Evolutionary conservation across 2,113 vertebrate species (phyloP), one percentile per base, ranked within the genome.

Genomic region (Clupea harengus): DNA sequence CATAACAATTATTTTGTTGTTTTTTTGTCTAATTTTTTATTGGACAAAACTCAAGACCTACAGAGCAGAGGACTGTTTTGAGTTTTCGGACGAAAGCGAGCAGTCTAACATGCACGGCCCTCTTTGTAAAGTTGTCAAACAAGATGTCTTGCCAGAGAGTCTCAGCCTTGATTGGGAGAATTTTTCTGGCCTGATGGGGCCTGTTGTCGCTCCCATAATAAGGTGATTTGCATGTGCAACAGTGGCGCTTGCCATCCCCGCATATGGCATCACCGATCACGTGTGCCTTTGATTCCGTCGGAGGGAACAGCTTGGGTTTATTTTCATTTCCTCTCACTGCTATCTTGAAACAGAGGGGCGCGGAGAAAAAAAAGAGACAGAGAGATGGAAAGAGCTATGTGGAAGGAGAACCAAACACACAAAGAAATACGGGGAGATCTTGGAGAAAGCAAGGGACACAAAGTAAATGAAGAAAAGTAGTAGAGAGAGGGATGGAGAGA

Each of bases 261-360:
- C 86, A 87, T 86, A 88, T 89, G 88, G 86, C 87, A 81, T 67
- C 83, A 81, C 84, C 47, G 50, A 82, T 67, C 83, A 67, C 50
- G 49, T 64, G 60, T 32, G 25, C 45, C 78, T 82, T 60, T 88
- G 88, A 87, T 87, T 88, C 82, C 50, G 81, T 87, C 86, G 80
- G 47, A 39, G 67, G 67, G 86, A 90, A 88, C 89, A 88, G 86
- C 87, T 88, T 87, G 86, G 85, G 84, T 88, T 87, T 86, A 88
- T 49, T 81, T 86, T 88, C 50, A 87, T 90, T 87, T 90, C 87
- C 89, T 88, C 80, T 86, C 81, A 49, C 84, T 78, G 87, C 86
- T 86, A 88, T 88, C 85, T 88, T 82, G 72, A 78, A 78, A 78
- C 28, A 39, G 28, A 78, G 72, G 20, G 10, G 9, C 13, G 15